These are phyloP conservation scores for Calliopsis andreniformis DNA, from an alignment of 1,140 invertebrate species.

Conservation along the genomic window DNA sequence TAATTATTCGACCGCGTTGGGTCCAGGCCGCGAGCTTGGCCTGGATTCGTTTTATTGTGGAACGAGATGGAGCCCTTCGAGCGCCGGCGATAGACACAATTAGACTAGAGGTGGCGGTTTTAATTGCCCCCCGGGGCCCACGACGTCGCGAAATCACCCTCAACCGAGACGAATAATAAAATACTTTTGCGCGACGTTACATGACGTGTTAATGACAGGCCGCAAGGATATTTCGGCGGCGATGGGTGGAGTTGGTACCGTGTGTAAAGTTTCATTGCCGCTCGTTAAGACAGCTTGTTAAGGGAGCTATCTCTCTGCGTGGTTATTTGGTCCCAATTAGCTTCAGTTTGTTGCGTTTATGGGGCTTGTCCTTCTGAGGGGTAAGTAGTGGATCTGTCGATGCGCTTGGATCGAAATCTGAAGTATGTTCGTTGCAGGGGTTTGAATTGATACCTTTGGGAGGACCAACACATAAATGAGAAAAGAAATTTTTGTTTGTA, in stretches of 20 bases:
- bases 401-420: not conserved
- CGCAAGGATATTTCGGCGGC: not conserved
- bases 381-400: not conserved
- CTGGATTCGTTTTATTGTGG: not conserved
- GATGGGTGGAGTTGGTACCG: not conserved
- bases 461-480: too few relatives aligned
- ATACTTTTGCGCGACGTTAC: not conserved
- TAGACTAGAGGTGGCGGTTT: slow-evolving; percentile 14
- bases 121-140: slow-evolving; percentile 15
- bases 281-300: slow-evolving; percentile 14
- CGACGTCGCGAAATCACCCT: not conserved
- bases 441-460: too few relatives aligned
- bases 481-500: too few relatives aligned
- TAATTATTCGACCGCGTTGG: slow-evolving; percentile 44
- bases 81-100: slow-evolving; percentile 2
- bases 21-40: not conserved
- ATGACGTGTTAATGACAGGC: slow-evolving; percentile 5
- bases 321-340: slow-evolving; percentile 19
- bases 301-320: too few relatives aligned
- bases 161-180: not conserved
- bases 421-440: too few relatives aligned
- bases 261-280: not conserved
- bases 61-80: not conserved
- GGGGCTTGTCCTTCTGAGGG: not conserved
- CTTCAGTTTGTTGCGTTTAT: not conserved